Base-by-base conservation (phyloP, 2,888 invertebrate genomes). In the Leuctra nigra region DNA sequence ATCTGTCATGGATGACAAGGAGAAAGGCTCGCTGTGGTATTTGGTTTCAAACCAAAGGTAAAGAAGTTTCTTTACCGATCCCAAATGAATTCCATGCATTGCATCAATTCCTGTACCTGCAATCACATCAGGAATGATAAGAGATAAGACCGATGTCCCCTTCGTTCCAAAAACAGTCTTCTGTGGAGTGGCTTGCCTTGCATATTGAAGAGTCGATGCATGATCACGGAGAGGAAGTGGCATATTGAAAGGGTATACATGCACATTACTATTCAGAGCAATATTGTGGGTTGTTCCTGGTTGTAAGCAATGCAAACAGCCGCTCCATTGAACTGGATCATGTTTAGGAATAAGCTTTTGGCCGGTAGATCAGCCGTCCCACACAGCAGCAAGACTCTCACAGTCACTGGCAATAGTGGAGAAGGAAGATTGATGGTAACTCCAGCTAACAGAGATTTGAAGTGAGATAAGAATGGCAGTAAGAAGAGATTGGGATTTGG, bases 351-450 rank as follows among this genome's bases (percentile, higher is more conserved):
- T 11, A 54, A 25, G 22, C 44, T 33, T 46, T 54, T 54, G 4
- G 54, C 54, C 24, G 22, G 54, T 18, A 54, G 24, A 29, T 54
- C 54, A 22, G 46, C 39, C 2, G 54, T 54, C 7, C 46, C 33
- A 41, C 54, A 41, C 4, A 44, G n/a, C 3, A 44, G 22, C 13
- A 25, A 16, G 9, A 14, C 54, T 44, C 18, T 54, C 7, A 54
- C 46, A 7, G 6, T 11, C 11, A 29, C 11, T 29, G 29, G 29
- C 11, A 29, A 6, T 7, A 29, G 29, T 29, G 29, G 29, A 7
- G 11, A 7, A 11, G 29, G 29, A 7, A 29, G 11, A 29, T 11
- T 29, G 11, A 29, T 11, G 6, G 6, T 6, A 29, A 29, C 6
- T 7, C 29, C 29, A 11, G 6, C 7, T 6, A 29, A 11, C 29